Conservation (phyloP, 2,888 invertebrate genomes). For the Tanypteryx hageni region DNA sequence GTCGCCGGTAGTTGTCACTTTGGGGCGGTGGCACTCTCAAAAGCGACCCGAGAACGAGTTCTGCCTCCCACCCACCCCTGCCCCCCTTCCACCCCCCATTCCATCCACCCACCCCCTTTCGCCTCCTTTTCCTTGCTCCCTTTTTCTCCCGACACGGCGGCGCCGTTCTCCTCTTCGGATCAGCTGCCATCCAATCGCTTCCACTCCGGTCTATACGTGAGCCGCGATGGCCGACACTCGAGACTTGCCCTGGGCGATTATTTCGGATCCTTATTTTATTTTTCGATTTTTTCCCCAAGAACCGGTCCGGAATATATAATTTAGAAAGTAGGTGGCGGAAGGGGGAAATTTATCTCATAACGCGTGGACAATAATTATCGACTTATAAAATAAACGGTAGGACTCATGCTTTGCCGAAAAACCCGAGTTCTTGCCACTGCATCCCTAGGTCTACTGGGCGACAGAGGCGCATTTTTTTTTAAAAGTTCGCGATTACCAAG, state of each 20-base stretch:
- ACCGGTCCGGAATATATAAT: conserved; percentile 13
- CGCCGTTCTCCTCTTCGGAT: conserved; percentile 24
- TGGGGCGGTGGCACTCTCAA: conserved; percentile 29
- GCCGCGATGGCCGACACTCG: background rate
- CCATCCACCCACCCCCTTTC: too few relatives aligned
- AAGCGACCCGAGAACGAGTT: conserved; percentile 21
- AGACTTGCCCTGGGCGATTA: background rate
- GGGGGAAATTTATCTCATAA: background rate
- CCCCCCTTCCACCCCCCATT: too few relatives aligned
- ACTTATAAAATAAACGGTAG: background rate
- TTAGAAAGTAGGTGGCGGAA: background rate
- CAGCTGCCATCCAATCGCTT: conserved; percentile 22
- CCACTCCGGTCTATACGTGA: background rate
- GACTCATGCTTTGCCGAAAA: background rate
- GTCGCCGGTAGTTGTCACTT: conserved; percentile 28
- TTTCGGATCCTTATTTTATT: background rate
- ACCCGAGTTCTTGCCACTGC: background rate
- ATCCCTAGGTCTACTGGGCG: too few relatives aligned
- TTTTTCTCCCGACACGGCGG: background rate
- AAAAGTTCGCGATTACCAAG: too few relatives aligned
- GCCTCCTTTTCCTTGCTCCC: background rate
- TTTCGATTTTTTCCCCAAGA: background rate
- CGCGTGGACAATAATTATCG: background rate
- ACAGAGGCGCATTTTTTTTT: too few relatives aligned
- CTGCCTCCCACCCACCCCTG: background rate